Conservation (phyloP, 2,888 invertebrate genomes). For the Cataglyphis cursor region DNA sequence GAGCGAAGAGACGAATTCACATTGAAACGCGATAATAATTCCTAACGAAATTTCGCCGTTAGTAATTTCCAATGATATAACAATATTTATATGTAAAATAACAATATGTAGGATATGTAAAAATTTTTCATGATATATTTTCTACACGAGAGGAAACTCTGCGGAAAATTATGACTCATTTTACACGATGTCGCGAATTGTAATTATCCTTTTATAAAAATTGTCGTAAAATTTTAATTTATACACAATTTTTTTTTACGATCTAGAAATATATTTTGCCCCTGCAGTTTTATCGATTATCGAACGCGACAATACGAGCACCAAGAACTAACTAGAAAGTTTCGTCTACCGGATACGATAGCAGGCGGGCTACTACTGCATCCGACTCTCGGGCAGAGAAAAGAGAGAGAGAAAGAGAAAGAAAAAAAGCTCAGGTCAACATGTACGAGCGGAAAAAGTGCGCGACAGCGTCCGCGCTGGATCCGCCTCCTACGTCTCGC, state of each 20-base stretch:
- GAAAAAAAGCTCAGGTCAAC: slow-evolving; percentile 51
- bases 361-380: slow-evolving; percentile 44
- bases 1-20: slow-evolving; percentile 38
- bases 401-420: not conserved
- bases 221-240: not conserved
- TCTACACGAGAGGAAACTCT: not conserved
- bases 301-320: slow-evolving; percentile 35
- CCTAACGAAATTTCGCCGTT: slow-evolving; percentile 33
- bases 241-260: not conserved
- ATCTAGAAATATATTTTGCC: slow-evolving; percentile 11
- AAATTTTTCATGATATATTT: not conserved
- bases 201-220: not conserved
- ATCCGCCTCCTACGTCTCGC: slow-evolving; percentile 65
- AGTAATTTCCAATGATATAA: not conserved
- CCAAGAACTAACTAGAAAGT: slow-evolving; percentile 58
- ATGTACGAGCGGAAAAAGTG: slow-evolving; percentile 60
- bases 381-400: slow-evolving; percentile 16
- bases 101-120: not conserved
- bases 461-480: slow-evolving; percentile 62
- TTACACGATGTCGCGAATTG: slow-evolving; percentile 3
- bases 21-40: slow-evolving; percentile 39
- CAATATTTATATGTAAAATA: not conserved
- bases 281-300: slow-evolving; percentile 43
- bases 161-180: not conserved
- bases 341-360: slow-evolving; percentile 43